Conservation (phyloP, 2,797 vertebrate species). For the Amazonetta brasiliensis region DNA sequence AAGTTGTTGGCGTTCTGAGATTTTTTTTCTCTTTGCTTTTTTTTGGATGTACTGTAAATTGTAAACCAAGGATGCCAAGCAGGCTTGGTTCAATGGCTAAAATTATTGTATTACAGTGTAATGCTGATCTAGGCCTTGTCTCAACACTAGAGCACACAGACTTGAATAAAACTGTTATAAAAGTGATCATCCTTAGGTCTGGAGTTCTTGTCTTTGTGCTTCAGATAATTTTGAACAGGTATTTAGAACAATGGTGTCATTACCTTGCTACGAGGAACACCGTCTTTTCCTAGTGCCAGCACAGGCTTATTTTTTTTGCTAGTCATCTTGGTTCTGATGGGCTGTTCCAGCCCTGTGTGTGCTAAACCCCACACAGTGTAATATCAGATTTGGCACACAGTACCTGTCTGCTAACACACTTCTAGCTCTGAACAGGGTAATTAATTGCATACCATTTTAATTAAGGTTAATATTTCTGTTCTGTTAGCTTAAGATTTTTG, state of each 20-base stretch:
- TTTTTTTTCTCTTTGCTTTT: constrained; percentile 75
- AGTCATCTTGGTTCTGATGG: background rate
- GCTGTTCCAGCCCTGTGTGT: background rate
- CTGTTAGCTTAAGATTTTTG: background rate
- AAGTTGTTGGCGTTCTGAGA: constrained; percentile 66
- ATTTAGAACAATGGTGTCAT: background rate
- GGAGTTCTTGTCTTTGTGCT: constrained; percentile 8
- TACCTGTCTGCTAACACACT: background rate
- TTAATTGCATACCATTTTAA: constrained; percentile 7
- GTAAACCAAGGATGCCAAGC: constrained; percentile 85
- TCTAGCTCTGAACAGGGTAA: background rate
- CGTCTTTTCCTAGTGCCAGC: background rate
- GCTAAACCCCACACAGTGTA: background rate
- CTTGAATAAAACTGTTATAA: constrained; percentile 90
- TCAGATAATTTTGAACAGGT: background rate
- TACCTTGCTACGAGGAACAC: background rate
- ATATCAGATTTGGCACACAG: background rate
- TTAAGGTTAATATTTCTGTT: constrained; percentile 8
- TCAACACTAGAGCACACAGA: constrained; percentile 90
- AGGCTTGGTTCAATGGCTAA: constrained; percentile 85
- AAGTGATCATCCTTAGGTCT: constrained; percentile 4
- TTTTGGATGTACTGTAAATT: constrained; percentile 82
- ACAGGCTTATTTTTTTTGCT: background rate
- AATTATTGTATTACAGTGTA: constrained; percentile 82
- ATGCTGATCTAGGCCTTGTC: constrained; percentile 88